Evolutionary conservation across 2,888 invertebrate species (phyloP).

Genomic region (Calameuta idolon): DNA sequence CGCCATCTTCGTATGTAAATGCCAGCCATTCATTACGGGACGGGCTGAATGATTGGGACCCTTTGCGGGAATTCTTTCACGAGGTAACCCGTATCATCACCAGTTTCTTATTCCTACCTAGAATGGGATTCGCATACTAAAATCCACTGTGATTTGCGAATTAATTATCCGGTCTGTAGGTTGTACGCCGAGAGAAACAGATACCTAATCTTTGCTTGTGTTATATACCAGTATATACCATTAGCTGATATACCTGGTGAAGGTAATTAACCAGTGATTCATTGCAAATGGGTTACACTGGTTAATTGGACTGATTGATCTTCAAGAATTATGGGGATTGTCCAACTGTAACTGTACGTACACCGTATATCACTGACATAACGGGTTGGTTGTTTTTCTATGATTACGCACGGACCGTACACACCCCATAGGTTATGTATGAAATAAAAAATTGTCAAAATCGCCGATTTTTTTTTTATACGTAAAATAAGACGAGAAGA

Average conservation of each 20-base stretch:
- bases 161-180: background rate
- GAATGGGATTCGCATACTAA: background rate
- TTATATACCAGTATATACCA: background rate
- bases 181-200: background rate
- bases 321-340: background rate
- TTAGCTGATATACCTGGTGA: background rate
- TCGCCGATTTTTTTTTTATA: background rate
- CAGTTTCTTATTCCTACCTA: background rate
- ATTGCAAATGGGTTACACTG: background rate
- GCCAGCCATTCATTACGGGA: constrained; percentile 65
- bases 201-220: background rate
- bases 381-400: no score
- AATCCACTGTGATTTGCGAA: background rate
- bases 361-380: background rate
- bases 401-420: background rate
- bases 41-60: constrained; percentile 63
- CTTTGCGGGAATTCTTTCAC: constrained; percentile 62
- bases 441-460: background rate
- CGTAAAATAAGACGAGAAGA: background rate
- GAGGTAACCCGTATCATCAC: constrained; percentile 26
- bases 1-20: constrained; percentile 67
- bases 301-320: background rate
- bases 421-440: background rate
- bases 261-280: background rate
- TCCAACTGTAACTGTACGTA: background rate